phyloP scores from a whole-genome alignment of 2,797 vertebrate species.

The Hipposideros larvatus region DNA sequence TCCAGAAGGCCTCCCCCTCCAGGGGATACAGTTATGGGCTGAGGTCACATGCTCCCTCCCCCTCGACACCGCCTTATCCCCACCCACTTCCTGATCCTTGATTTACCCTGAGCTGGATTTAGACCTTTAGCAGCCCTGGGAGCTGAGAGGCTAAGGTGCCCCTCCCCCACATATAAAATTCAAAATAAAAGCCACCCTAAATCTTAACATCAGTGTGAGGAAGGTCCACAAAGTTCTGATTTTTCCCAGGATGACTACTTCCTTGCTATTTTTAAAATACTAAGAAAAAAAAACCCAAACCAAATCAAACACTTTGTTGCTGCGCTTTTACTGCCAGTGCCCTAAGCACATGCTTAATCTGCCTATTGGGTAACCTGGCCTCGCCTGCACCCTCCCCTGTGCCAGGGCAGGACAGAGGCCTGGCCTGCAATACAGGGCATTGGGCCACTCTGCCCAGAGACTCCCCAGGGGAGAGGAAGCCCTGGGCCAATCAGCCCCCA shows the following conservation, averaged over 20 bases:
- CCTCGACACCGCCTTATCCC: neutral
- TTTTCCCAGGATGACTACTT: conserved; percentile 44
- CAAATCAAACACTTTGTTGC: conserved; percentile 35
- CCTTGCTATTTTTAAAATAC: conserved; percentile 58
- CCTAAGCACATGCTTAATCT: conserved; percentile 26
- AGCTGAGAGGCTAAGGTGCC: neutral
- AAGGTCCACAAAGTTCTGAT: conserved; percentile 23
- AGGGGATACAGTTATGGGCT: neutral
- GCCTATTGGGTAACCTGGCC: conserved; percentile 57
- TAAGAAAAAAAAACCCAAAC: conserved; percentile 44
- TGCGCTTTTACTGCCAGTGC: conserved; percentile 30
- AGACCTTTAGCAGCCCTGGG: neutral
- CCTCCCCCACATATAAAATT: neutral
- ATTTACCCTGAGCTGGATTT: neutral
- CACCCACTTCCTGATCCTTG: neutral
- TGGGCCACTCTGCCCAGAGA: conserved; percentile 71
- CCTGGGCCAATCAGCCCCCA: conserved; percentile 62
- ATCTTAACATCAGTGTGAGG: conserved; percentile 40
- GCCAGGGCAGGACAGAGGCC: conserved; percentile 61
- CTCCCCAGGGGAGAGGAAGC: conserved; percentile 41
- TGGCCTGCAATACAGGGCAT: conserved; percentile 70
- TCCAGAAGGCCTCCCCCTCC: neutral
- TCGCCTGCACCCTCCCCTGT: conserved; percentile 38
- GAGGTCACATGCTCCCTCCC: neutral
- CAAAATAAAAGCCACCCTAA: conserved; percentile 38